Evolutionary conservation across 2,888 invertebrate genomes (phyloP).

Genomic region (Sclerodermus sp.): DNA sequence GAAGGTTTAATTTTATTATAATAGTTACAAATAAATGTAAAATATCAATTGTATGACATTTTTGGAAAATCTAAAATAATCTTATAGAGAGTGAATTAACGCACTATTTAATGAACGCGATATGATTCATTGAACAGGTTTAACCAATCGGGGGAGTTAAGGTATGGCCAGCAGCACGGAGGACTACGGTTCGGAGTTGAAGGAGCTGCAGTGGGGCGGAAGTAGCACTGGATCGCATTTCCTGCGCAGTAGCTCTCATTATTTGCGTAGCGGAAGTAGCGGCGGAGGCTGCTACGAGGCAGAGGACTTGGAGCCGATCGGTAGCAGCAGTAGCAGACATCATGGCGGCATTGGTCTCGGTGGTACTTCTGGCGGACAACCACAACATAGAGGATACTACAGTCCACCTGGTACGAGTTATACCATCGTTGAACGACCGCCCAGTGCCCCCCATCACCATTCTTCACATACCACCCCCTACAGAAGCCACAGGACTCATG

Average conservation of each 20-base stretch:
- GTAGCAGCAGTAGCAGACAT: constrained; percentile 46
- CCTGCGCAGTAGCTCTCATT: constrained; percentile 39
- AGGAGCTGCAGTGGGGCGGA: constrained; percentile 54
- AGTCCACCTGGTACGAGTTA: constrained; percentile 88
- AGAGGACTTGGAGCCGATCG: constrained; percentile 49
- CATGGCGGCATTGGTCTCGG: constrained; percentile 51
- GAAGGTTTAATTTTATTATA: too few relatives aligned
- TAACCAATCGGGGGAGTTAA: constrained; percentile 28
- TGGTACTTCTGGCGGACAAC: too few relatives aligned
- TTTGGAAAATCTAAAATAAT: too few relatives aligned
- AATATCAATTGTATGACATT: too few relatives aligned
- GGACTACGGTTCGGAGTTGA: constrained; percentile 55
- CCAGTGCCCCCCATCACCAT: constrained; percentile 73
- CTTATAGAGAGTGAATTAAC: too few relatives aligned
- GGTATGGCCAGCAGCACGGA: constrained; percentile 55
- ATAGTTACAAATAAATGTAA: too few relatives aligned
- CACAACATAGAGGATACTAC: constrained; percentile 72
- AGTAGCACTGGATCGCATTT: constrained; percentile 43
- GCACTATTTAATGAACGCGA: too few relatives aligned
- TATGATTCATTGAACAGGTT: constrained; percentile 24
- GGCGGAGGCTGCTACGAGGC: constrained; percentile 56
- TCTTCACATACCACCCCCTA: constrained; percentile 62
- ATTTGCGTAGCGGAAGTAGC: constrained; percentile 60
- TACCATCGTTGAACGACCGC: constrained; percentile 82
- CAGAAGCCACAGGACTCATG: constrained; percentile 54